Percentiles rank a stretch among this genome's conserved stretches.
phyloP scores from a whole-genome alignment of 2,888 invertebrate genomes.

The Drosophila paramelanica region DNA sequence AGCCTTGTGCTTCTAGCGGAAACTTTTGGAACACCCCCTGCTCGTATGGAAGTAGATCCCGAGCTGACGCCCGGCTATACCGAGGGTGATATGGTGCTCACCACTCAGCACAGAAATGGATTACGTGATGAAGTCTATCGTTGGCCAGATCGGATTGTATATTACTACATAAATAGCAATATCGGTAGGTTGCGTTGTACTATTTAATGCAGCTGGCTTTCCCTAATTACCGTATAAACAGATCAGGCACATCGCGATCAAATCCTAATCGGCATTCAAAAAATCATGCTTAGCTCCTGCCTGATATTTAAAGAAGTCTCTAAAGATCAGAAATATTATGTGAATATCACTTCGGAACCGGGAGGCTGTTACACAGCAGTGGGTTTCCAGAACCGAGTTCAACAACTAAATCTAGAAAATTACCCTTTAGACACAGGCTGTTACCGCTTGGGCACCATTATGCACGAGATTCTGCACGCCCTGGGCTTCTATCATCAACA shows the following conservation, averaged over 20 bases:
- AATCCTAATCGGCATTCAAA: conserved; percentile 89
- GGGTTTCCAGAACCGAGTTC: conserved; percentile 86
- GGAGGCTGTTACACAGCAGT: conserved; percentile 92
- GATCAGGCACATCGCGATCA: conserved; percentile 86
- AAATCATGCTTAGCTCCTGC: conserved; percentile 90
- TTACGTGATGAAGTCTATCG: conserved; percentile 86
- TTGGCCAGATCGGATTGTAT: conserved; percentile 89
- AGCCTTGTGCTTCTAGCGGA: neutral
- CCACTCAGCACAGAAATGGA: conserved; percentile 87
- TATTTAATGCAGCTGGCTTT: neutral
- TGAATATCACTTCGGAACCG: conserved; percentile 70
- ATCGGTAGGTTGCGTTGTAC: conserved; percentile 57
- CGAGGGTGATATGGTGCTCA: conserved; percentile 90
- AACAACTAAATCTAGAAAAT: conserved; percentile 58
- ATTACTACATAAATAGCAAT: conserved; percentile 85
- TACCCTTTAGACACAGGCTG: conserved; percentile 64
- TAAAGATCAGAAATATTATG: conserved; percentile 72
- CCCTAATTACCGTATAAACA: conserved; percentile 60
- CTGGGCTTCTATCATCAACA: conserved; percentile 91
- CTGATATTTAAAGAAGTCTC: conserved; percentile 89
- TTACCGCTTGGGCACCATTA: conserved; percentile 86
- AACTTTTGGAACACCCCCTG: conserved; percentile 31
- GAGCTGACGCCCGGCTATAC: conserved; percentile 90
- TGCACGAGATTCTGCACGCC: conserved; percentile 91
- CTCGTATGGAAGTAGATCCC: conserved; percentile 86